Base-by-base conservation (phyloP, 2,797 vertebrate species). In the Centroberyx gerrardi region DNA sequence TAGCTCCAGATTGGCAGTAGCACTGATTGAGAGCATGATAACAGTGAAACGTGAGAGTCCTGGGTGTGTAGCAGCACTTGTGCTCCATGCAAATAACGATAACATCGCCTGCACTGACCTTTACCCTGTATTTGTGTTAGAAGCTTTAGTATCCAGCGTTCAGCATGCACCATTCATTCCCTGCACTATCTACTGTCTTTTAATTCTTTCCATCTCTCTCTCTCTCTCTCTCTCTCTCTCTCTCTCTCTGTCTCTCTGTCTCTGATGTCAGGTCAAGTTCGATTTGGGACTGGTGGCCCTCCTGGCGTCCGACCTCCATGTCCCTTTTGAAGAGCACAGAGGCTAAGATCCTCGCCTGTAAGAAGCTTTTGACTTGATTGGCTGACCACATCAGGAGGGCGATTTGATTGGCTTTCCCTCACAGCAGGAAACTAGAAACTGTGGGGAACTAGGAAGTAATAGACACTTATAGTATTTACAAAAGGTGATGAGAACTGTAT, bases 281-380 rank as follows among this genome's bases (percentile, higher is more conserved):
- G 63, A 81, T 92, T 54, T 96, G 96, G 95, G 94, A 91, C 85
- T 98, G 96, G 96, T 95, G 96, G 90, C 97, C 97, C 0, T 93
- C 96, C 70, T 98, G 97, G 97, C 93, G 96, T 73, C 97, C 97
- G 3, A 98, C 97, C 55, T 98, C 97, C 65, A 97, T 97, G 96
- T 97, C 97, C 51, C 94, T 97, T 28, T 90, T 98, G 82, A 98
- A 97, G 93, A 96, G 95, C n/a, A 90, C 96, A n/a, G 97, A 98
- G 89, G 94, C 96, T 78, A 96, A 95, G 92, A 97, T 98, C 77
- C 95, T 98, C 56, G 93, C 96, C 40, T 96, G 97, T 98, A 92
- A 95, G 96, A 87, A 10, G 42, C 17, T 38, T 46, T 44, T 15
- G 38, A 40, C 38, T 15, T 46, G 44, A 46, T 46, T 46, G 13